phyloP scores from a whole-genome alignment of 2,797 vertebrate genomes.

The Sebastes diploproa region DNA sequence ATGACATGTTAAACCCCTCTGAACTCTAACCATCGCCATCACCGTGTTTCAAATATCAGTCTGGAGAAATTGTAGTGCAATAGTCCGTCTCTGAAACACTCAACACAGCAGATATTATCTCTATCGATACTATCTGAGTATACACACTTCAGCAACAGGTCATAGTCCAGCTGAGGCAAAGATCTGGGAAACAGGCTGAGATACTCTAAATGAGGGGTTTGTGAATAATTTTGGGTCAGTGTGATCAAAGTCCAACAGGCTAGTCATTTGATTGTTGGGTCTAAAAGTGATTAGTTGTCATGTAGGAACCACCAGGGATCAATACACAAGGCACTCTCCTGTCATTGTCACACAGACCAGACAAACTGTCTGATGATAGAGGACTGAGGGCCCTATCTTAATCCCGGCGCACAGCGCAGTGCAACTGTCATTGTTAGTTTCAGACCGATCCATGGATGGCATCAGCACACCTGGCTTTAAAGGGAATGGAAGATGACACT shows the following conservation, averaged over 20 bases:
- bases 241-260: conserved; percentile 24
- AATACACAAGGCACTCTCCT: neutral
- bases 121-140: neutral
- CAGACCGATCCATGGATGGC: too few species aligned
- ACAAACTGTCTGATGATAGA: neutral
- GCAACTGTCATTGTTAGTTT: too few species aligned
- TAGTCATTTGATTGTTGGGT: neutral
- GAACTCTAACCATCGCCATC: conserved; percentile 41
- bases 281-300: neutral
- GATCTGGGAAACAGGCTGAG: neutral
- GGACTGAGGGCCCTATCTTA: too few species aligned
- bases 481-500: too few species aligned
- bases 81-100: conserved; percentile 54
- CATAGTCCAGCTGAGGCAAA: conserved; percentile 29
- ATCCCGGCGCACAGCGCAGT: too few species aligned
- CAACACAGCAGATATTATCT: conserved; percentile 10
- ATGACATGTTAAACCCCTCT: conserved; percentile 18
- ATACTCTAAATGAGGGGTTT: neutral
- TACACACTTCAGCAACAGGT: conserved; percentile 7
- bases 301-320: neutral
- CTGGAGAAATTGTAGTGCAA: conserved; percentile 29
- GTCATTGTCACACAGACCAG: neutral
- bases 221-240: neutral
- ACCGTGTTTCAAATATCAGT: conserved; percentile 2
- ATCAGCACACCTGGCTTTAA: too few species aligned